These are phyloP conservation scores for Melanaphis sacchari DNA, from an alignment of 1,140 invertebrate species.

Conservation along the genomic window DNA sequence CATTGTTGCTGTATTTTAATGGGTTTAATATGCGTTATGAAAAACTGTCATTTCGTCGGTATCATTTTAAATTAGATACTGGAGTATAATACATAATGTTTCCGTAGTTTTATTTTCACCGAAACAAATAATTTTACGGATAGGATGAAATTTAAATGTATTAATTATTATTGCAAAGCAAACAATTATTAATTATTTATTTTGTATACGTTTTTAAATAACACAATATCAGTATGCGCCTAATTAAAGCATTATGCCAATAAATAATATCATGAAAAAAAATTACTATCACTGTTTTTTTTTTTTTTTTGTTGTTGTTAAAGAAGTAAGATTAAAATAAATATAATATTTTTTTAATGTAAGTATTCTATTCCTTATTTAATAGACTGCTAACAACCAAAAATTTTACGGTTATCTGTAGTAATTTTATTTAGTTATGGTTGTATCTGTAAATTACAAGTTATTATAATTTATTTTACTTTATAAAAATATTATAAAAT, in stretches of 20 bases:
- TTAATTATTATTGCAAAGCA: background rate
- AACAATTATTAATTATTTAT: background rate
- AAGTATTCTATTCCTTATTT: background rate
- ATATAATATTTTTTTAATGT: background rate
- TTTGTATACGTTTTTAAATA: background rate
- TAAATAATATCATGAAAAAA: background rate
- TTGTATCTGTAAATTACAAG: background rate
- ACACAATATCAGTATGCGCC: background rate
- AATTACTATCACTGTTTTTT: background rate
- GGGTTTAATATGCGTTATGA: background rate
- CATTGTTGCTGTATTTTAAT: background rate
- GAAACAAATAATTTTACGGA: background rate
- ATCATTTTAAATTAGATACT: constrained; percentile 20
- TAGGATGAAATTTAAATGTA: background rate
- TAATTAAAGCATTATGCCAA: background rate
- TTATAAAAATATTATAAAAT: background rate
- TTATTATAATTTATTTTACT: background rate
- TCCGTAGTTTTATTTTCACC: background rate
- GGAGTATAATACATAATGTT: background rate
- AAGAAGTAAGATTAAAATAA: background rate
- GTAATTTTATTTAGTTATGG: background rate
- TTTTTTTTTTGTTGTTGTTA: background rate
- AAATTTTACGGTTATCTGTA: background rate
- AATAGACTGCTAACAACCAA: background rate
- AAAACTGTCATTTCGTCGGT: background rate